Evolutionary conservation across 2,797 vertebrate genomes (phyloP).

Genomic region (Gymnothorax javanicus): DNA sequence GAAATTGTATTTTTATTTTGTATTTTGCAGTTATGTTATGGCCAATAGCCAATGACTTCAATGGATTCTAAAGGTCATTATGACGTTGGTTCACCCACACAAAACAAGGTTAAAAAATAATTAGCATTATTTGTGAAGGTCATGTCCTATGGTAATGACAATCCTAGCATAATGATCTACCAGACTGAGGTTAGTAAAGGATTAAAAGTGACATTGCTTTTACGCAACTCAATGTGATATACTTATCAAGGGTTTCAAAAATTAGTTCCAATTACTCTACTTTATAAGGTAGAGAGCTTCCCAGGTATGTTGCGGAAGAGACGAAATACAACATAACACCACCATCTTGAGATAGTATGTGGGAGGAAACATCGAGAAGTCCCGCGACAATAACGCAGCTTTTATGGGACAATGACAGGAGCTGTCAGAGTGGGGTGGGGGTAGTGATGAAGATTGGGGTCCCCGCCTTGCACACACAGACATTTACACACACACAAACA

Average conservation of each 20-base stretch:
- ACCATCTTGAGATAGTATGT: neutral
- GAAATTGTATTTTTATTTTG: neutral
- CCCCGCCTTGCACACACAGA: too few species aligned
- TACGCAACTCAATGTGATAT: neutral
- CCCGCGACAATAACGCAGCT: conserved; percentile 71
- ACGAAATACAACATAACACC: neutral
- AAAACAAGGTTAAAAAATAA: neutral
- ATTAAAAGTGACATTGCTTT: neutral
- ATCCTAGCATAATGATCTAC: neutral
- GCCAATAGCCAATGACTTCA: neutral
- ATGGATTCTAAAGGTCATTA: neutral
- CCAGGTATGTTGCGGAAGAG: neutral
- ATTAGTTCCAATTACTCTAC: neutral
- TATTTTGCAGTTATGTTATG: neutral
- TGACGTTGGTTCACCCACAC: neutral
- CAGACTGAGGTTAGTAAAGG: neutral
- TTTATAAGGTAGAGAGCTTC: conserved; percentile 25
- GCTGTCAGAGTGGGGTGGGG: conserved; percentile 72
- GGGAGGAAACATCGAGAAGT: conserved; percentile 38
- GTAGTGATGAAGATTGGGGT: conserved; percentile 26
- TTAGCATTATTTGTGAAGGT: neutral
- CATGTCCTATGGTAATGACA: conserved; percentile 2
- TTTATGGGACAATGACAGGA: conserved; percentile 66
- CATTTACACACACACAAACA: neutral
- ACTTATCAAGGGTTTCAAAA: neutral